Base-by-base conservation (phyloP, 2,797 vertebrate species). In the Urophycis tenuis region DNA sequence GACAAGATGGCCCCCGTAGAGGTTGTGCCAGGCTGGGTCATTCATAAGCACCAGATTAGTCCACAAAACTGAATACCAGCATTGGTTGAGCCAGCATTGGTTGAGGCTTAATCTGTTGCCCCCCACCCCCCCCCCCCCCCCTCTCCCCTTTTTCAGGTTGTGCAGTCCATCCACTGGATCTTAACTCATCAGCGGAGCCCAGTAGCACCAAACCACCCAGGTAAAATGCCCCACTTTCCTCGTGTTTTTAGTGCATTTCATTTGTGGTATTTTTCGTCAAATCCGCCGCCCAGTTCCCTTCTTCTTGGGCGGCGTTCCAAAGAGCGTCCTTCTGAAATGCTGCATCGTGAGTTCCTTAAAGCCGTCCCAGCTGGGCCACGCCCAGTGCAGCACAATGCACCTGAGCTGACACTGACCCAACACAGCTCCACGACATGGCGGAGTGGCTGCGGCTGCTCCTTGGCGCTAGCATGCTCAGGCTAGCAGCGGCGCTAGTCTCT, bases 271-370 rank as follows among this genome's bases (percentile, higher is more conserved):
- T 67, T 29, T 25, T 74, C 22, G 75, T 77, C 80, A 87, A 82
- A 87, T 87, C 89, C 87, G 71, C 87, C 88, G 84, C 89, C 89
- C 89, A 87, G 85, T 82, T 80, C 81, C 83, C 74, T 67, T 67
- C 0, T 85, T 84, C 82, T 89, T 87, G 88, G 86, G 89, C 87
- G 84, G 80, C 33, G 71, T 85, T 89, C 82, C 77, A 77, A 90
- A 89, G 86, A 81, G 82, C 87, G 87, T 86, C 79, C 84, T 81
- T 87, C 29, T 80, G 80, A 77, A 79, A 82, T 80, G 81, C 85
- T 86, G 39, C 82, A 85, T 86, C 10, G 15, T 87, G 81, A 86
- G 82, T 72, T 75, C 85, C 82, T 78, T 82, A 70, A 82, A 81
- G 74, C 33, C 71, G 75, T 78, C 78, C 78, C 79, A 80, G 31